Base-by-base conservation (phyloP, 2,797 vertebrate species). In the Chanos chanos region DNA sequence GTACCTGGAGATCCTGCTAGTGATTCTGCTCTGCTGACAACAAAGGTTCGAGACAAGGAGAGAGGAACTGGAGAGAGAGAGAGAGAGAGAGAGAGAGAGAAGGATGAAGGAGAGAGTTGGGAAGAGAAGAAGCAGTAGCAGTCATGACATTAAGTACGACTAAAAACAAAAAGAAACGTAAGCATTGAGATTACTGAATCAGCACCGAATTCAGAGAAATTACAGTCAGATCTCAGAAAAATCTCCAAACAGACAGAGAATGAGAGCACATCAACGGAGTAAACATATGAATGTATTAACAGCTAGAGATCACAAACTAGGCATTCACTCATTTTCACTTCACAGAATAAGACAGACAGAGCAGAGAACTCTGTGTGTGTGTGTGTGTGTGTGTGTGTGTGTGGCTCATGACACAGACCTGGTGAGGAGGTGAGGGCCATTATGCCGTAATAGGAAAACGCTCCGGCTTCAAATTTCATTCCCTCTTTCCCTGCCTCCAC, bases 401-500 rank as follows among this genome's bases (percentile, higher is more conserved):
- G 10, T 33, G 5, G 43, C 15, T 37, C 3, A 49, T 66, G 30
- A 7, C n/a, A 57, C 57, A 66, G 40, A 98, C 96, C 95, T 72
- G 93, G 85, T 54, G 92, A 91, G 73, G 94, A 91, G 69, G 96
- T 93, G 62, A 76, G 65, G 70, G 95, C 91, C 7, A 95, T 93
- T 31, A 97, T 90, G 0, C 96, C 96, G 1, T 95, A 98, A 77
- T 94, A 96, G 12, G 95, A 94, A 75, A 99, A 99, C 0, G 95
- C 94, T 69, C 95, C 95, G 0, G 96, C 96, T 78, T 98, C 95
- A 77, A 99, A 99, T 74, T 89, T 92, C 70, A 99, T 86, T 4
- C 91, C 93, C 77, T 99, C 96, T 63, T 98, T 99, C 13, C 95
- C 95, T 0, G 97, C 92, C 78, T 98, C 95, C 69, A 99, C 96